Percentiles rank a stretch among this genome's conserved stretches.
Evolutionary conservation across 2,797 vertebrate species (phyloP).

Genomic region (Pyrrhura leucotis): DNA sequence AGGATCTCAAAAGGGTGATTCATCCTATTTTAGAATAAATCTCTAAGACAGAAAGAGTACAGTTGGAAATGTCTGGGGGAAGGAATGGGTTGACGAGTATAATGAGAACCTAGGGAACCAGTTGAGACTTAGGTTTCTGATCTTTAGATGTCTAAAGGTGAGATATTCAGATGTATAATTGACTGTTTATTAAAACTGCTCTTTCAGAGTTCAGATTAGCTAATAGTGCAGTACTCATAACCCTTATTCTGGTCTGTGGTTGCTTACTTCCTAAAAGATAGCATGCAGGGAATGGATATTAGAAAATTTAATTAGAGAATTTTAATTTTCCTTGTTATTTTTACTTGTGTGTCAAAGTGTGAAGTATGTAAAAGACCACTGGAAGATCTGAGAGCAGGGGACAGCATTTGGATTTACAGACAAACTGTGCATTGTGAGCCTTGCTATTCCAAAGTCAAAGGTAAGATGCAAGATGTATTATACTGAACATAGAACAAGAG

Average conservation of each 20-base stretch:
- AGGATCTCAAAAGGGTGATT: neutral
- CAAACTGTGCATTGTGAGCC: constrained; percentile 89
- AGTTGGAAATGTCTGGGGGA: neutral
- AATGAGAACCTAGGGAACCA: neutral
- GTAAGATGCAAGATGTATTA: constrained; percentile 68
- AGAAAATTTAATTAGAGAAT: neutral
- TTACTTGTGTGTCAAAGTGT: constrained; percentile 80
- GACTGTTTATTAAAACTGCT: neutral
- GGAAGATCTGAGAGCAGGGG: constrained; percentile 90
- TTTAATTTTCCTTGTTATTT: neutral
- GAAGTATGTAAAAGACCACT: constrained; percentile 86
- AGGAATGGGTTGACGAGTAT: neutral
- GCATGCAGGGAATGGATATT: neutral
- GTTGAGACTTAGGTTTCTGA: neutral
- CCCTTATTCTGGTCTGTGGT: neutral
- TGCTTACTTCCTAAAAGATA: neutral
- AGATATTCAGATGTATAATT: neutral
- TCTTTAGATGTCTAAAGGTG: neutral
- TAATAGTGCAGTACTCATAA: neutral
- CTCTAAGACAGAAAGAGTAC: neutral
- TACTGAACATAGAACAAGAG: neutral
- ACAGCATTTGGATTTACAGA: constrained; percentile 94
- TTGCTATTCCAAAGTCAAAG: constrained; percentile 89
- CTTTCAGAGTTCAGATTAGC: neutral
- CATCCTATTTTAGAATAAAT: neutral